Percentiles rank a stretch among this genome's conserved stretches.
Conservation (phyloP, 2,888 invertebrate species). For the Heliconius sara region DNA sequence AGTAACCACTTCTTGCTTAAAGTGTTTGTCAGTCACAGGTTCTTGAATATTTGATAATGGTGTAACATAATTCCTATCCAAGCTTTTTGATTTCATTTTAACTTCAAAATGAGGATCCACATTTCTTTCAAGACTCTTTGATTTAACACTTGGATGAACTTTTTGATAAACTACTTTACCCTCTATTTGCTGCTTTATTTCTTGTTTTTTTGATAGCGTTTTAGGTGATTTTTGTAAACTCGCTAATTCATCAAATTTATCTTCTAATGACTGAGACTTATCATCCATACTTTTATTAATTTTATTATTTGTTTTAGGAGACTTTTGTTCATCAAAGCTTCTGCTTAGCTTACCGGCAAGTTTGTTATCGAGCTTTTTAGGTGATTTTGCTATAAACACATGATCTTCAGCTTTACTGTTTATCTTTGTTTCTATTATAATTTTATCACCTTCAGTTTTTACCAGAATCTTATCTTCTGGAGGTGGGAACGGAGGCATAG, state of each 20-base stretch:
- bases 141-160: constrained; percentile 80
- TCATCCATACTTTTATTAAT: constrained; percentile 86
- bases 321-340: constrained; percentile 85
- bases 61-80: constrained; percentile 86
- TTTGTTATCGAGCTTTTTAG: constrained; percentile 87
- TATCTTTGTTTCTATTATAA: constrained; percentile 88
- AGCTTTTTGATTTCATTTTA: constrained; percentile 86
- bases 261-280: constrained; percentile 85
- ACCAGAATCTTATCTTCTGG: constrained; percentile 90
- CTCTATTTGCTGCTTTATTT: constrained; percentile 86
- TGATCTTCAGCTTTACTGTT: constrained; percentile 90
- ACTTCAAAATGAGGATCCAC: constrained; percentile 84
- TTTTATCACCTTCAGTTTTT: constrained; percentile 88
- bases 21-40: constrained; percentile 68
- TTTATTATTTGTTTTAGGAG: constrained; percentile 81
- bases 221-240: constrained; percentile 84
- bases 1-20: constrained; percentile 78
- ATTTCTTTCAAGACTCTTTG: constrained; percentile 87
- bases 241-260: constrained; percentile 84
- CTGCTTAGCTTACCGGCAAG: constrained; percentile 84
- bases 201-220: constrained; percentile 84
- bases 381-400: constrained; percentile 89
- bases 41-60: constrained; percentile 66
- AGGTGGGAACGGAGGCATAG: constrained; percentile 87
- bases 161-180: constrained; percentile 86